A percentile compares a stretch with the other conserved stretches of the same genome.
Evolutionary conservation across 2,797 vertebrate genomes (phyloP).

Genomic region (Rhadinocentrus ornatus): DNA sequence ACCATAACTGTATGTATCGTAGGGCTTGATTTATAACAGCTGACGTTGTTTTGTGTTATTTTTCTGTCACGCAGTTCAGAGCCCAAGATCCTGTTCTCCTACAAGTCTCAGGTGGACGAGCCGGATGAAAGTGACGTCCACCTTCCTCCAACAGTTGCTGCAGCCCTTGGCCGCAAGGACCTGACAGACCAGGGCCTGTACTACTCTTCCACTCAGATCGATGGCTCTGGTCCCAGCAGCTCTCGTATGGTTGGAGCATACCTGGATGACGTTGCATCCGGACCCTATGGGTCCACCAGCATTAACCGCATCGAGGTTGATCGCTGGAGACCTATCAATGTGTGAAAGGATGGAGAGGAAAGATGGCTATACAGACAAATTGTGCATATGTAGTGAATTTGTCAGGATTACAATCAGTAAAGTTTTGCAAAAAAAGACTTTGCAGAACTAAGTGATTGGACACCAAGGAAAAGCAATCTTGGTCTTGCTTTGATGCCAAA

Average conservation of each 20-base stretch:
- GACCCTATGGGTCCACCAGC: conserved; percentile 89
- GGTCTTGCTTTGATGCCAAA: conserved; percentile 37
- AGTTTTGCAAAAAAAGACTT: conserved; percentile 14
- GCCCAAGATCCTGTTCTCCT: conserved; percentile 99
- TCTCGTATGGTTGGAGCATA: conserved; percentile 81
- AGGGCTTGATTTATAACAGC: neutral
- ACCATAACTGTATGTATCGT: no score
- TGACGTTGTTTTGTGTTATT: no score
- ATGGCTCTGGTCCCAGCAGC: conserved; percentile 78
- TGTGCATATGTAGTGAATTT: conserved; percentile 17
- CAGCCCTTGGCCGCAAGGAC: conserved; percentile 88
- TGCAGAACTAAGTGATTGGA: conserved; percentile 32
- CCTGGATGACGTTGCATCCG: conserved; percentile 92
- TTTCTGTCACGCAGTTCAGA: conserved; percentile 85
- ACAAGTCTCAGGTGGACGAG: conserved; percentile 98
- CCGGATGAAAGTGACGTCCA: conserved; percentile 93
- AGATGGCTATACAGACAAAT: conserved; percentile 20
- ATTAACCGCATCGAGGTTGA: conserved; percentile 94
- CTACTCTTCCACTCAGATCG: conserved; percentile 96
- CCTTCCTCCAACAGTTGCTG: conserved; percentile 89
- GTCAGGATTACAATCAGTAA: conserved; percentile 9
- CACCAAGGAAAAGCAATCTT: conserved; percentile 19
- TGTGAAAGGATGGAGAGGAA: conserved; percentile 65
- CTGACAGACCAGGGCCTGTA: conserved; percentile 83
- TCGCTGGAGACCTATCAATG: conserved; percentile 93